Evolutionary conservation across 2,797 vertebrate species (phyloP), one percentile per base, ranked within the genome.

Genomic region (Staurois parvus): DNA sequence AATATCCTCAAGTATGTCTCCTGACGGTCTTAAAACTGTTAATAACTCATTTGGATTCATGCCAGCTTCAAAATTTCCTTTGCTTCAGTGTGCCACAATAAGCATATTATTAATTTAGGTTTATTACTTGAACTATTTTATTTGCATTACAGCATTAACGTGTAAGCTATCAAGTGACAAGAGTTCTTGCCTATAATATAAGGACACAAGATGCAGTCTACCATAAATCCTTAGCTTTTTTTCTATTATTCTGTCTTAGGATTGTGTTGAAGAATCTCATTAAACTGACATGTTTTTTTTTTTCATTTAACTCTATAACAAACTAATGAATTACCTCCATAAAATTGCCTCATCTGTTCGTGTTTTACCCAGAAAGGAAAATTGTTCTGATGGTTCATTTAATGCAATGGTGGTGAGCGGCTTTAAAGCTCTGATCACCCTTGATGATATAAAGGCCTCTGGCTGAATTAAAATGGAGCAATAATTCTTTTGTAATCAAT

Each of bases 21-120:
- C 91, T 90, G 88, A 91, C 83, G 90, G 88, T 89, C 87, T 91
- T 91, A 91, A 93, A 91, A 79, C 76, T 88, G 77, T 92, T 94
- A 93, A 91, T 91, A 90, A 90, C 83, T 90, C 90, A 90, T 91
- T 89, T 93, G 94, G 91, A 85, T 85, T 32, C 84, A 88, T 90
- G 89, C 91, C 92, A 94, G 12, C 68, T 91, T 92, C 87, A 10
- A 69, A 0, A 88, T 81, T 75, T 91, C 87, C 89, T 92, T 93
- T 91, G 86, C 79, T 92, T 91, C 84, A 81, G 21, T 84, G 77
- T 90, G 75, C 76, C 76, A 91, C 85, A 84, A 79, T 90, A 93
- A 92, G 83, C 89, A 87, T 90, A 86, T 88, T 89, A 93, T 94
- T 93, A 93, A 93, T 93, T 88, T 85, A 92, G 67, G 77, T 64